Percentiles rank a stretch among this genome's conserved stretches.
phyloP scores from a whole-genome alignment of 2,888 invertebrate species.

The Penaeus monodon region DNA sequence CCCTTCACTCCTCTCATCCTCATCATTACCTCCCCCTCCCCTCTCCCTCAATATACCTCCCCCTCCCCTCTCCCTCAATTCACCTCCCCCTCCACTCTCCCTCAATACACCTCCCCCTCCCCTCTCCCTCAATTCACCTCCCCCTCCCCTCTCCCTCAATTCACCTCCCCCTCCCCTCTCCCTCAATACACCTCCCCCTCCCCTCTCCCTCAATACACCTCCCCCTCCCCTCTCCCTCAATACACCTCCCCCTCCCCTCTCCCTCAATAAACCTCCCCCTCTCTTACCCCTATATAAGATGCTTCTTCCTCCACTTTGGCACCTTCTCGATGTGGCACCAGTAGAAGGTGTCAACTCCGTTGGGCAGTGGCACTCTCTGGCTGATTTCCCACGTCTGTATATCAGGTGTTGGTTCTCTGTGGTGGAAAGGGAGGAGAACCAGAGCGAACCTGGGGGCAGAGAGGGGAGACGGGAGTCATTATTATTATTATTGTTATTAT shows the following conservation, averaged over 20 bases:
- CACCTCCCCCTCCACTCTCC: too few species aligned
- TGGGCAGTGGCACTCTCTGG: constrained; percentile 4
- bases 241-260: too few species aligned
- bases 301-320: constrained; percentile 55
- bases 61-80: too few species aligned
- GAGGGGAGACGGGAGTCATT: too few species aligned
- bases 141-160: not conserved
- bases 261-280: not conserved
- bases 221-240: too few species aligned
- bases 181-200: not conserved
- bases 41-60: too few species aligned
- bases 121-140: constrained; percentile 1
- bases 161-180: too few species aligned
- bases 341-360: constrained; percentile 61
- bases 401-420: not conserved
- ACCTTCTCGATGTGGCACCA: constrained; percentile 65
- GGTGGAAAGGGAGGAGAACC: constrained; percentile 16
- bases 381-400: constrained; percentile 13
- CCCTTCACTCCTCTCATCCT: too few species aligned
- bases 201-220: too few species aligned
- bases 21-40: too few species aligned
- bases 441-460: constrained; percentile 8
- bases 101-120: not conserved
- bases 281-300: constrained; percentile 56
- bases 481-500: too few species aligned